Percentiles rank a stretch among this genome's conserved stretches.
These are phyloP conservation scores for Perdita meconis DNA, from an alignment of 2,888 invertebrate genomes.

Conservation along the genomic window DNA sequence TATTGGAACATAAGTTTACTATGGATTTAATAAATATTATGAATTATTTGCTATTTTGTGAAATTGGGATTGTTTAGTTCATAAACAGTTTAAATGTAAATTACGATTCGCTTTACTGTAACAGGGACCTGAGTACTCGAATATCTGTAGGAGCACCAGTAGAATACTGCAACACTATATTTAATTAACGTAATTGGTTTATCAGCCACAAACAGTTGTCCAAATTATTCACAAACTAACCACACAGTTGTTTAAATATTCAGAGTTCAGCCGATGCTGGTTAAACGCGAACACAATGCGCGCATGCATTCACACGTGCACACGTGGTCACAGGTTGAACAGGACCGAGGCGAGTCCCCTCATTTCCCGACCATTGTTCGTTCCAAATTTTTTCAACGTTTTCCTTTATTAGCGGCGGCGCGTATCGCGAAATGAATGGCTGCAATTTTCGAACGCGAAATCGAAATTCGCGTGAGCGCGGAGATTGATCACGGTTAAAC, in stretches of 20 bases:
- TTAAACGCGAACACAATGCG: not conserved
- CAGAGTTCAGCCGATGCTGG: not conserved
- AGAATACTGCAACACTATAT: not conserved
- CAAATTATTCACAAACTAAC: not conserved
- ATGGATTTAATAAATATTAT: too few relatives aligned
- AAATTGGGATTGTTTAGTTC: too few relatives aligned
- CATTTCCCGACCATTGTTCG: constrained; percentile 56
- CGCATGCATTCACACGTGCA: not conserved
- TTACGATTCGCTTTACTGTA: too few relatives aligned
- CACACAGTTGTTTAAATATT: constrained; percentile 17
- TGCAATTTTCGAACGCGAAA: constrained; percentile 70
- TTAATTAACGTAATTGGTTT: constrained; percentile 13
- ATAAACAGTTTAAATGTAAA: too few relatives aligned
- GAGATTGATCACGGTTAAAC: constrained; percentile 67
- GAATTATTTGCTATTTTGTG: too few relatives aligned
- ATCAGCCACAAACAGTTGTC: not conserved
- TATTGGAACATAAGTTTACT: too few relatives aligned
- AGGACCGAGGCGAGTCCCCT: constrained; percentile 3
- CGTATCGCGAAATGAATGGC: constrained; percentile 70
- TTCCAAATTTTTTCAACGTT: constrained; percentile 62
- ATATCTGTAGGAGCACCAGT: too few relatives aligned
- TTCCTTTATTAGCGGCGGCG: constrained; percentile 69
- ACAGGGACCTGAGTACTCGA: too few relatives aligned
- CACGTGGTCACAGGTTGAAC: not conserved
- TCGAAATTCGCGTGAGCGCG: constrained; percentile 61